Evolutionary conservation across 1,140 invertebrate genomes (phyloP).

Genomic region (Zaprionus capensis): DNA sequence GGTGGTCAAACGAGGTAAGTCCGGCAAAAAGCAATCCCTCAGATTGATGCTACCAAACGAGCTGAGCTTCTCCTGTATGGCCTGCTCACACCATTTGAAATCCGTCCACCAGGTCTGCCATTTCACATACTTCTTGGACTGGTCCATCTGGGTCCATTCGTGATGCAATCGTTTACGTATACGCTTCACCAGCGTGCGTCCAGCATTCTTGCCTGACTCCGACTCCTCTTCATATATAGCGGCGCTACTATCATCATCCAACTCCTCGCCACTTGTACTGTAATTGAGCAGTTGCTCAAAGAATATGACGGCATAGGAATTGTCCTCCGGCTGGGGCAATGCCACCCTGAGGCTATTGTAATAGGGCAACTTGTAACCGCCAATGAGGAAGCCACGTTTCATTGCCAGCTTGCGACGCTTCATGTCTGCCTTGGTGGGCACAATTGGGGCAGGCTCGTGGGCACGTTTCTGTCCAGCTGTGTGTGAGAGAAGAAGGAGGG

Average conservation of each 20-base stretch:
- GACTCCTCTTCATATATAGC: slow-evolving; percentile 20
- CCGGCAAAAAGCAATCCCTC: slow-evolving; percentile 64
- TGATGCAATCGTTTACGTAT: slow-evolving; percentile 54
- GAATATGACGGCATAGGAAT: slow-evolving; percentile 67
- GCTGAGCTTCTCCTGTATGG: slow-evolving; percentile 51
- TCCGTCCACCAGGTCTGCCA: slow-evolving; percentile 68
- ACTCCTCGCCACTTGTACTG: slow-evolving; percentile 71
- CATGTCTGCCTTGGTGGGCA: slow-evolving; percentile 54
- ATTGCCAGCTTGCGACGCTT: slow-evolving; percentile 63
- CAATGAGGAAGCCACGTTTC: slow-evolving; percentile 66
- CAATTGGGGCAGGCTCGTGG: slow-evolving; percentile 7
- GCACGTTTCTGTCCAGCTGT: slow-evolving; percentile 53
- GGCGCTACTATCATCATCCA: slow-evolving; percentile 35
- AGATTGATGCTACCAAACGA: slow-evolving; percentile 55
- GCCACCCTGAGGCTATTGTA: slow-evolving; percentile 50
- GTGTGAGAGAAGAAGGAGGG: too few species aligned
- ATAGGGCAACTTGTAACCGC: slow-evolving; percentile 59
- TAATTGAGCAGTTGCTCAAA: slow-evolving; percentile 67
- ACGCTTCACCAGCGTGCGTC: slow-evolving; percentile 56
- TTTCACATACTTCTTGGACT: slow-evolving; percentile 52
- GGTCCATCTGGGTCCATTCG: slow-evolving; percentile 48
- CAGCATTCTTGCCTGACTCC: slow-evolving; percentile 43
- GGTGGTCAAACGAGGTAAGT: slow-evolving; percentile 56
- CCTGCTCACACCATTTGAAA: slow-evolving; percentile 54
- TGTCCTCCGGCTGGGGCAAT: slow-evolving; percentile 59